phyloP scores from a whole-genome alignment of 2,888 invertebrate genomes.

The Alsophila aescularia region DNA sequence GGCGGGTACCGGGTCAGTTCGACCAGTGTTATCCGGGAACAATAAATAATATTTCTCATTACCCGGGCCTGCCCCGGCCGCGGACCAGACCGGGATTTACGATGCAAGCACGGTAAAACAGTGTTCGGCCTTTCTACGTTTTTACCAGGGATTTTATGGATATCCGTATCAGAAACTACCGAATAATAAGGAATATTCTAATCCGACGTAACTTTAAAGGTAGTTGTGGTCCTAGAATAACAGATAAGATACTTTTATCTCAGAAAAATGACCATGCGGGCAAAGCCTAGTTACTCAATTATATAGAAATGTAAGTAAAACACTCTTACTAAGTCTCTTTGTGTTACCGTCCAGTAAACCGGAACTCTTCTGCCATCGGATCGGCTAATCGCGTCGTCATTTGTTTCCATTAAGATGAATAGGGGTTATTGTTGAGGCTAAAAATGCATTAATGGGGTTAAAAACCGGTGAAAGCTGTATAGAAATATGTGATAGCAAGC shows the following conservation, averaged over 20 bases:
- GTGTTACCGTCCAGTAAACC: background rate
- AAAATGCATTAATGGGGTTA: constrained; percentile 8
- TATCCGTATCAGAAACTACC: background rate
- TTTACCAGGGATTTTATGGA: background rate
- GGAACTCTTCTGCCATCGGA: background rate
- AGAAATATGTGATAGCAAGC: too few relatives aligned
- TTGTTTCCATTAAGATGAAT: constrained; percentile 24
- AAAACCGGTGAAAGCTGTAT: background rate
- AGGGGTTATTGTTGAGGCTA: constrained; percentile 10
- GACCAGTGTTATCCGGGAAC: constrained; percentile 46
- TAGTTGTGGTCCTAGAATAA: too few relatives aligned
- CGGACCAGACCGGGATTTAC: constrained; percentile 47
- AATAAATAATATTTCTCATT: constrained; percentile 79
- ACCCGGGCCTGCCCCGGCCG: constrained; percentile 40
- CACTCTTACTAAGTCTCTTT: background rate
- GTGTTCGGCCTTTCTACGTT: constrained; percentile 12
- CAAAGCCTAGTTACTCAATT: too few relatives aligned
- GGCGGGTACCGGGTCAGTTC: constrained; percentile 39
- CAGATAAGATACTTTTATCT: too few relatives aligned
- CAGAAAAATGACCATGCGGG: too few relatives aligned
- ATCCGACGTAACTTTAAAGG: too few relatives aligned
- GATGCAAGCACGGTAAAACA: constrained; percentile 50
- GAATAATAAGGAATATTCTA: too few relatives aligned
- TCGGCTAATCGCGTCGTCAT: constrained; percentile 3
- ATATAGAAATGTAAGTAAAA: too few relatives aligned